Conservation (phyloP, 2,113 vertebrate genomes). For the Sceloporus tristichus region DNA sequence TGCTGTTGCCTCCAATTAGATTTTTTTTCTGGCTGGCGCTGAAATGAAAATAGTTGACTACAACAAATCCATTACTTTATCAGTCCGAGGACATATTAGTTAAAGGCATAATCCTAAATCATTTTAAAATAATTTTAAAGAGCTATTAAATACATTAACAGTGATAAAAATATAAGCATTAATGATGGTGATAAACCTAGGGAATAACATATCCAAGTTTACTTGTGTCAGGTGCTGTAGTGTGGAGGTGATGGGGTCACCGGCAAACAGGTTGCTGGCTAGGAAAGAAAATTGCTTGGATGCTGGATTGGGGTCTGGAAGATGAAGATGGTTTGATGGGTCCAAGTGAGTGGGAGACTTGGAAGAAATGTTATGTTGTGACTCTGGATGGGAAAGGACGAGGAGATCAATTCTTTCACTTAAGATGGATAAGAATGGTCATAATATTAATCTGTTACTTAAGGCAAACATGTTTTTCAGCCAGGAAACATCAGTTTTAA, state of each 20-base stretch:
- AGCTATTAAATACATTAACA: background rate
- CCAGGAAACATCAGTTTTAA: background rate
- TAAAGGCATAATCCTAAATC: background rate
- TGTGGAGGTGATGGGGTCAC: too few relatives aligned
- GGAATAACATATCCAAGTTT: too few relatives aligned
- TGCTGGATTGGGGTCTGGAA: background rate
- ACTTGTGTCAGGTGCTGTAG: too few relatives aligned
- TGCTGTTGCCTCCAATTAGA: conserved; percentile 73
- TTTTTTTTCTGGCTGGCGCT: conserved; percentile 66
- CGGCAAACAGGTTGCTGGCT: background rate
- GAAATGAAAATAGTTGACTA: conserved; percentile 38
- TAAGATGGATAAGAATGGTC: background rate
- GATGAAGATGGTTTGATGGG: background rate
- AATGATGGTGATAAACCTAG: background rate
- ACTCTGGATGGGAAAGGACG: background rate
- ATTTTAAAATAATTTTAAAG: background rate
- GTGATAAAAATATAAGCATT: background rate
- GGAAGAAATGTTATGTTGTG: background rate
- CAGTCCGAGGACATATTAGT: background rate
- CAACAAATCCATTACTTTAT: background rate
- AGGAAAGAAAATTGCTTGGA: background rate
- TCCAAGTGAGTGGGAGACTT: background rate
- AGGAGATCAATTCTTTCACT: background rate
- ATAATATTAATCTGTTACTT: too few relatives aligned
- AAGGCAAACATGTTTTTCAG: background rate